phyloP scores from a whole-genome alignment of 1,140 invertebrate species.

The Cotesia chilonis region DNA sequence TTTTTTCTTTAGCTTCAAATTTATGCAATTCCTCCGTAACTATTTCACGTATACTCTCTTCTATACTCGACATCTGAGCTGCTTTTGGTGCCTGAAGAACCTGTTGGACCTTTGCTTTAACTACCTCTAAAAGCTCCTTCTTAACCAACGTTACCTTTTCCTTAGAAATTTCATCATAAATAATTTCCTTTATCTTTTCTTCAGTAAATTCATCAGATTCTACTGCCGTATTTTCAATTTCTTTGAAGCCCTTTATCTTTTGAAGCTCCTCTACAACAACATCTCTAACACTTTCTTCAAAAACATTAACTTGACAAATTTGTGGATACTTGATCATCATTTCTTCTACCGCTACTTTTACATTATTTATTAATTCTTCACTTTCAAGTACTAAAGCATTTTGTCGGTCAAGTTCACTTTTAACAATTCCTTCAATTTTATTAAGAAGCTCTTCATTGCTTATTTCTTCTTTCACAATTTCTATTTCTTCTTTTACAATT shows the following conservation, averaged over 20 bases:
- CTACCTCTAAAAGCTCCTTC: slow-evolving; percentile 19
- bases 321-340: slow-evolving; percentile 11
- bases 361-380: background rate
- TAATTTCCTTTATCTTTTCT: slow-evolving; percentile 29
- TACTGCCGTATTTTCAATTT: slow-evolving; percentile 33
- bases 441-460: background rate
- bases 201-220: slow-evolving; percentile 28
- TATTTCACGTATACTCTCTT: slow-evolving; percentile 27
- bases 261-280: slow-evolving; percentile 16
- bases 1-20: background rate
- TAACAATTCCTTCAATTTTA: background rate
- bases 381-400: slow-evolving; percentile 14
- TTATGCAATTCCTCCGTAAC: slow-evolving; percentile 5
- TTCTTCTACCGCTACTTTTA: slow-evolving; percentile 5
- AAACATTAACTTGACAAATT: slow-evolving; percentile 25
- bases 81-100: slow-evolving; percentile 7
- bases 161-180: slow-evolving; percentile 26
- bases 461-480: background rate
- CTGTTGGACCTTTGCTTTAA: slow-evolving; percentile 16
- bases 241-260: slow-evolving; percentile 26
- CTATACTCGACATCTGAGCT: slow-evolving; percentile 12
- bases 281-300: slow-evolving; percentile 33
- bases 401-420: slow-evolving; percentile 29
- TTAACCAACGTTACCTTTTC: slow-evolving; percentile 5
- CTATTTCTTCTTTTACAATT: background rate